Evolutionary conservation across 2,797 vertebrate genomes (phyloP).

Genomic region (Pangasius djambal): DNA sequence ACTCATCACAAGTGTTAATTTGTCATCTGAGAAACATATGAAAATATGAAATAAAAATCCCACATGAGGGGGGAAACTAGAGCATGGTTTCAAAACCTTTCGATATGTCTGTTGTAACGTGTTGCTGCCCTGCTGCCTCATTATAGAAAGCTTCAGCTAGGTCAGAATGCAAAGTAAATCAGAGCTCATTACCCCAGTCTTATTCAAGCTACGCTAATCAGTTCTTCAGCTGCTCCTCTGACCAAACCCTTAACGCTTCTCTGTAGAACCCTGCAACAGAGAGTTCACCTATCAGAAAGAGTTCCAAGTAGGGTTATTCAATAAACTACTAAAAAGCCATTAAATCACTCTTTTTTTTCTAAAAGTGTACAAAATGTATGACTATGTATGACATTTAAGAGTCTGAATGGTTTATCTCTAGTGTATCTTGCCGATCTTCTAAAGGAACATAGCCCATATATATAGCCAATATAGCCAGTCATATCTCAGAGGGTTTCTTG

Average conservation of each 20-base stretch:
- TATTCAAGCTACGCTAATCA: not conserved
- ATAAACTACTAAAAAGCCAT: not conserved
- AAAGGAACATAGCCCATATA: not conserved
- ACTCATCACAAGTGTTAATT: not conserved
- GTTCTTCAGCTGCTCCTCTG: not conserved
- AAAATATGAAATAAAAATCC: not conserved
- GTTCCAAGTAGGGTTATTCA: not conserved
- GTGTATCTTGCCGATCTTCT: not conserved
- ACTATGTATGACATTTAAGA: not conserved
- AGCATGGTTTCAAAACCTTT: not conserved
- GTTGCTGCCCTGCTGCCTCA: not conserved
- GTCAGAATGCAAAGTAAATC: constrained; percentile 1
- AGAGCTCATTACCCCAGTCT: not conserved
- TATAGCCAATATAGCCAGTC: too few species aligned
- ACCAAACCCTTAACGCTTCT: not conserved
- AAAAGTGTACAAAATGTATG: not conserved
- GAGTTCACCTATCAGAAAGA: not conserved
- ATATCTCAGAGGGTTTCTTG: not conserved
- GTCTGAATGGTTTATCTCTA: not conserved
- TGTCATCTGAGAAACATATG: not conserved
- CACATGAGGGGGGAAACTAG: not conserved
- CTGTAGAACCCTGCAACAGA: not conserved
- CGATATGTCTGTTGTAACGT: not conserved
- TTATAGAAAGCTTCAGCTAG: not conserved
- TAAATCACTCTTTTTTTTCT: not conserved